A percentile compares a stretch with the other conserved stretches of the same genome.
Evolutionary conservation across 2,113 vertebrate species (phyloP).

Genomic region (Pseudopodoces humilis): DNA sequence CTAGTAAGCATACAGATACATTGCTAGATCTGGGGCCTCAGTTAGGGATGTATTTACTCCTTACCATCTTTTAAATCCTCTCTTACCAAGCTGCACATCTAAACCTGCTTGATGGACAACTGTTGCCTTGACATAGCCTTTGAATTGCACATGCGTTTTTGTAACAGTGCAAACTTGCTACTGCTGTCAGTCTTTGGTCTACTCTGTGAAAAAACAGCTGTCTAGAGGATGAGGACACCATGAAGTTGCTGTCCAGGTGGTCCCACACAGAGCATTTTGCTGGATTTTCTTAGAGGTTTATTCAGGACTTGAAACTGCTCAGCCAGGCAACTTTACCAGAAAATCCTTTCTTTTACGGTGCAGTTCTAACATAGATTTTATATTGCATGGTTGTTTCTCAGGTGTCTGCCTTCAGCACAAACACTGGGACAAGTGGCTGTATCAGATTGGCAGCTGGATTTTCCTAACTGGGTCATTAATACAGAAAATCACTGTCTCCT

Average conservation of each 20-base stretch:
- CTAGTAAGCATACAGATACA: neutral
- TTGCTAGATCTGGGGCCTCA: neutral
- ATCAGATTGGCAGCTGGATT: neutral
- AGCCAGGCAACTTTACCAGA: neutral
- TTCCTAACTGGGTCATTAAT: neutral
- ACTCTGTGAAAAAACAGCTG: neutral
- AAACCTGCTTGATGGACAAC: neutral
- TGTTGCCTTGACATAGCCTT: neutral
- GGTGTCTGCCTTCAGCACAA: neutral
- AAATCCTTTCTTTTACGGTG: neutral
- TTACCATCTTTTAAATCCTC: neutral
- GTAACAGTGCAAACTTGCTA: rapidly evolving
- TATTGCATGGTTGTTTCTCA: neutral
- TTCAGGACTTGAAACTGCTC: neutral
- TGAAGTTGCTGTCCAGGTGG: neutral
- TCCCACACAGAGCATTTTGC: neutral
- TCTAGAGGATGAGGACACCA: neutral
- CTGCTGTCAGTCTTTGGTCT: neutral
- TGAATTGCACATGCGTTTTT: rapidly evolving
- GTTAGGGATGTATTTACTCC: neutral
- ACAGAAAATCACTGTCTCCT: neutral
- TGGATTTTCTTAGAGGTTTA: neutral
- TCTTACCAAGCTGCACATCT: neutral
- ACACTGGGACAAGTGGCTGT: neutral
- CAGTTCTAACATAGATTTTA: rapidly evolving